Evolutionary conservation across 2,888 invertebrate species (phyloP), one percentile per base, ranked within the genome.

Genomic region (Xestoiulus laeticollis): DNA sequence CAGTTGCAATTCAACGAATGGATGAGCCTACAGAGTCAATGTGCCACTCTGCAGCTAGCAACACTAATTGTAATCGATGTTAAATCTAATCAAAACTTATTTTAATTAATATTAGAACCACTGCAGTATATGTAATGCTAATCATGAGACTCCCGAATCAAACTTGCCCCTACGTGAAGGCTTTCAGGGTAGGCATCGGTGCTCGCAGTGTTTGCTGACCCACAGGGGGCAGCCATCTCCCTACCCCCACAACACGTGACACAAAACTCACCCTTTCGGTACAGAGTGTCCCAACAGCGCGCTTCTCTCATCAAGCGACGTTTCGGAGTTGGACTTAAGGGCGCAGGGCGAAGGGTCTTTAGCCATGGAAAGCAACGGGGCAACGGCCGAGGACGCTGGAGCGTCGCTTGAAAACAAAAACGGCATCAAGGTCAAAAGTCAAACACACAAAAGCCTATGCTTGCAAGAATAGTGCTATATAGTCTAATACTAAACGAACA

Each of bases 351-450:
- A 59, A 59, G 59, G 59, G 59, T 22, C 59, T 59, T 59, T 59
- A 59, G 59, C 59, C 59, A 59, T 59, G 59, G 59, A 59, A 59
- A 22, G 59, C 59, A 59, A 59, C 59, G 59, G 59, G 59, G 59
- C 59, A 59, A n/a, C 59, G 59, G 59, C 59, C 59, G 22, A n/a
- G 59, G 59, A 59, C 22, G 59, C 59, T 59, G 22, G 59, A 59
- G 59, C 59, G 59, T 22, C 59, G 59, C 59, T 59, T 59, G 19
- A 59, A 59, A 59, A 59, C 59, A 59, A 59, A 59, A 59, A 59
- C 59, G 59, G 59, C 59, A 59, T 59, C 59, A 59, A 59, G 10
- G 59, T 59, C 8, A 59, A 59, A n/a, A 22, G n/a, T 59, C 22
- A 59, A n/a, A n/a, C n/a, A 59, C n/a, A 5, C n/a, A 59, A n/a